Percentiles rank a stretch among this genome's conserved stretches.
phyloP scores from a whole-genome alignment of 1,140 invertebrate genomes.

The Tetramorium alpestre region DNA sequence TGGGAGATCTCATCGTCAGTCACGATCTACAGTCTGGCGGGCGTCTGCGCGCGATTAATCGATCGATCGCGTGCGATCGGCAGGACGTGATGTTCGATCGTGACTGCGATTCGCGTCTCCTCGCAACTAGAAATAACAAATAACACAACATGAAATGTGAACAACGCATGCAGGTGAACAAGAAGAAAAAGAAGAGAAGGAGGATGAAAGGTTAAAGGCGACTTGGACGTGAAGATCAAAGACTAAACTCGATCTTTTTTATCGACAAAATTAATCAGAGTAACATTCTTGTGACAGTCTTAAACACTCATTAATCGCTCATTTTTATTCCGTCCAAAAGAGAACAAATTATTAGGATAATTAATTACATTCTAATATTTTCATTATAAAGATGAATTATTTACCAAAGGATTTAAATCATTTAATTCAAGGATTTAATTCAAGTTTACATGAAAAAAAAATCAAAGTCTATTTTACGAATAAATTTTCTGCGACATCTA shows the following conservation, averaged over 20 bases:
- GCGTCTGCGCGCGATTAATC: constrained; percentile 58
- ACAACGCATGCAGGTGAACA: constrained; percentile 26
- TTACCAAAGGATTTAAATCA: background rate
- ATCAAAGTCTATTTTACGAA: background rate
- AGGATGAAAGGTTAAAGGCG: constrained; percentile 57
- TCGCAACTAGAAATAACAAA: constrained; percentile 25
- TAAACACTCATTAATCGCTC: constrained; percentile 22
- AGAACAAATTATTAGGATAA: constrained; percentile 33
- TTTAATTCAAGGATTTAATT: background rate
- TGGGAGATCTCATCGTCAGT: background rate
- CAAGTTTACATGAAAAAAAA: background rate
- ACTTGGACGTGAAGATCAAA: constrained; percentile 61
- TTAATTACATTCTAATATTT: constrained; percentile 1
- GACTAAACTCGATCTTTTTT: constrained; percentile 48
- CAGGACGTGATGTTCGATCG: constrained; percentile 42
- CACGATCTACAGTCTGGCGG: constrained; percentile 56
- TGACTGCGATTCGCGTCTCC: constrained; percentile 31
- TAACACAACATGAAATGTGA: constrained; percentile 4
- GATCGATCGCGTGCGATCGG: constrained; percentile 21
- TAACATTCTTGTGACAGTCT: constrained; percentile 22
- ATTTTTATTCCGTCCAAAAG: background rate
- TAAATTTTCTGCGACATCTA: background rate
- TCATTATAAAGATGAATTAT: background rate
- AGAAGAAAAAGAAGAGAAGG: background rate
- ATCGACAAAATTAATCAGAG: background rate